Evolutionary conservation across 2,113 vertebrate genomes (phyloP).

Genomic region (Vanacampus margaritifer): DNA sequence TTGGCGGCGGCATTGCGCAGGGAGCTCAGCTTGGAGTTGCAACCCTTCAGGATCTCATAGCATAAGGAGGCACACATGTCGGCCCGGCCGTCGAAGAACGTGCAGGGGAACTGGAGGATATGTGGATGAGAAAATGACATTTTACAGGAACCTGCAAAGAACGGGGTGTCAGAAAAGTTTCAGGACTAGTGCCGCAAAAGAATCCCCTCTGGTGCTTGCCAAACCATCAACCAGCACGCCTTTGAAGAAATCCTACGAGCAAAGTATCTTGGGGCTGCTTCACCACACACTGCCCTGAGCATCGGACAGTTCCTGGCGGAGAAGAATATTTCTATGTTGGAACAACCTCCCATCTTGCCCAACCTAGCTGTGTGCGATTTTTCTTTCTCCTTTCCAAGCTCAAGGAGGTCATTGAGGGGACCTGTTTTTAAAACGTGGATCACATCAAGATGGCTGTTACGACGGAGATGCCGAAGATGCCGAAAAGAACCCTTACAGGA

Average conservation of each 20-base stretch:
- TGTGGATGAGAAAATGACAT: background rate
- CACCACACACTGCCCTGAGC: no score
- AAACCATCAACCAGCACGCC: no score
- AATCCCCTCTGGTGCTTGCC: background rate
- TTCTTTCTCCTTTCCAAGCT: no score
- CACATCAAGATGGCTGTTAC: background rate
- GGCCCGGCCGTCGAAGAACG: conserved; percentile 92
- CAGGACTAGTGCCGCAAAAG: background rate
- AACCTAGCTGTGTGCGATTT: no score
- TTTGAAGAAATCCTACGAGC: background rate
- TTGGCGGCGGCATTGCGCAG: conserved; percentile 90
- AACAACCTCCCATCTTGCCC: no score
- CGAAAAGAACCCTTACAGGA: background rate
- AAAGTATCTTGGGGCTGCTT: no score
- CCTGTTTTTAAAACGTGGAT: no score
- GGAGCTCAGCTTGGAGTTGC: conserved; percentile 94
- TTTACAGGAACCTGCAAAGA: background rate
- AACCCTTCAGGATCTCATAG: conserved; percentile 95
- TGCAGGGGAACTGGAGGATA: conserved; percentile 84
- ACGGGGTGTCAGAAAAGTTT: background rate
- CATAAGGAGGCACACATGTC: conserved; percentile 96
- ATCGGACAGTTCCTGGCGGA: no score
- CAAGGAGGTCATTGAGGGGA: no score
- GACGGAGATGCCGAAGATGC: background rate
- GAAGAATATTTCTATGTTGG: no score